Evolutionary conservation across 2,113 vertebrate genomes (phyloP).

Genomic region (Lamprologus sp.): DNA sequence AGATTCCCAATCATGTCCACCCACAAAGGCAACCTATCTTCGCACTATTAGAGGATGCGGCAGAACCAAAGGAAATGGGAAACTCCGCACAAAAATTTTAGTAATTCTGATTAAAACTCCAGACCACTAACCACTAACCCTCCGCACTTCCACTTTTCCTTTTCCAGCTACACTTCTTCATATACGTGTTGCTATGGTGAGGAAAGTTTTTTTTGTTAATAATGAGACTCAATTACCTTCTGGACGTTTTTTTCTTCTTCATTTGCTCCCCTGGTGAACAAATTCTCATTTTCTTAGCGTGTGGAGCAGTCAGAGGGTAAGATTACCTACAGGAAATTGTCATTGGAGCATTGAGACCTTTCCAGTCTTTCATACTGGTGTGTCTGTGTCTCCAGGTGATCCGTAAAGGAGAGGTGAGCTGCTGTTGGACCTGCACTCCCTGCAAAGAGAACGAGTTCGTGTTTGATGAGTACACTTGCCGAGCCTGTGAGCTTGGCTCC

Average conservation of each 20-base stretch:
- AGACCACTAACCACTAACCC: background rate
- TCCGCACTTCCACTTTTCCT: background rate
- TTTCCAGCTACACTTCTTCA: background rate
- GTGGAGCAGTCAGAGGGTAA: constrained; percentile 12
- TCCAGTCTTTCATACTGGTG: background rate
- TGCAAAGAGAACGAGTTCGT: constrained; percentile 98
- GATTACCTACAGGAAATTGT: constrained; percentile 39
- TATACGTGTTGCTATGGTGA: background rate
- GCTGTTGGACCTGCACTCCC: constrained; percentile 96
- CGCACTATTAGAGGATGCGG: background rate
- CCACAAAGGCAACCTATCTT: background rate
- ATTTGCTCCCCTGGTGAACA: background rate
- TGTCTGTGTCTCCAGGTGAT: constrained; percentile 78
- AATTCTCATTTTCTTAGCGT: background rate
- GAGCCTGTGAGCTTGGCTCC: constrained; percentile 85
- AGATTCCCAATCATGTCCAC: background rate
- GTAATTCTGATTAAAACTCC: background rate
- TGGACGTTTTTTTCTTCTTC: background rate
- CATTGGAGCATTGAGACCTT: constrained; percentile 37
- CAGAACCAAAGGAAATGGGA: background rate
- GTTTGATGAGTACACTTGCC: constrained; percentile 94
- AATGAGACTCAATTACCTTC: background rate
- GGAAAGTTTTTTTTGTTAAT: background rate
- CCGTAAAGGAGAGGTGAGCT: constrained; percentile 98
- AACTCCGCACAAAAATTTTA: background rate